These are phyloP conservation scores for Brachymystax lenok DNA, from an alignment of 2,797 vertebrate genomes.

Conservation along the genomic window DNA sequence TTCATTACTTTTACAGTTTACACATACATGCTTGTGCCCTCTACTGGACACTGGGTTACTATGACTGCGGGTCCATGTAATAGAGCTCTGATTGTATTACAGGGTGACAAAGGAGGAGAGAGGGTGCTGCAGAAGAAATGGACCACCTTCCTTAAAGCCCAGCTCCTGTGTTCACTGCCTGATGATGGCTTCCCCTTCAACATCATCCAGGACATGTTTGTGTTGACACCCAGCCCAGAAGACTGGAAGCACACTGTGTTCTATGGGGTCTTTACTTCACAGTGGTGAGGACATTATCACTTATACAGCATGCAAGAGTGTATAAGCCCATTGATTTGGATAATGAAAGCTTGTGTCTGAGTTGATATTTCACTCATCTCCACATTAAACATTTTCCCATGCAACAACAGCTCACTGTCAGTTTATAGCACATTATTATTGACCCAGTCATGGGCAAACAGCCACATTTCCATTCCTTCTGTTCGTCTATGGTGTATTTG, in stretches of 20 bases:
- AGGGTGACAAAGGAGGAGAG: constrained; percentile 94
- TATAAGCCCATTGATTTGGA: background rate
- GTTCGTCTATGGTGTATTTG: constrained; percentile 8
- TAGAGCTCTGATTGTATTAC: constrained; percentile 31
- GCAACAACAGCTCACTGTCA: constrained; percentile 16
- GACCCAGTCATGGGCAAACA: constrained; percentile 7
- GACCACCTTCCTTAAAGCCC: constrained; percentile 96
- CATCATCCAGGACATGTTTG: constrained; percentile 94
- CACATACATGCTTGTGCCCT: constrained; percentile 43
- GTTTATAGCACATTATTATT: constrained; percentile 17
- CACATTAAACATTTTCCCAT: background rate
- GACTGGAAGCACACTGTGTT: constrained; percentile 86
- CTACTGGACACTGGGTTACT: constrained; percentile 44
- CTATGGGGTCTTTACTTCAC: constrained; percentile 95
- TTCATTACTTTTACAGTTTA: background rate
- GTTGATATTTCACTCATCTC: background rate
- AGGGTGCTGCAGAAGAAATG: constrained; percentile 97
- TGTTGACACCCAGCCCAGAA: constrained; percentile 82
- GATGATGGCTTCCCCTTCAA: constrained; percentile 97
- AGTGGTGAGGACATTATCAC: constrained; percentile 80
- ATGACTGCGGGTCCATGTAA: background rate
- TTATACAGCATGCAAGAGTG: background rate
- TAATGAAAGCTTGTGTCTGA: background rate
- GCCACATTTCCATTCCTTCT: background rate
- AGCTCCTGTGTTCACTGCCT: constrained; percentile 88